These are phyloP conservation scores for Poeciliopsis turrubarensis DNA, from an alignment of 2,113 vertebrate genomes.

Conservation along the genomic window DNA sequence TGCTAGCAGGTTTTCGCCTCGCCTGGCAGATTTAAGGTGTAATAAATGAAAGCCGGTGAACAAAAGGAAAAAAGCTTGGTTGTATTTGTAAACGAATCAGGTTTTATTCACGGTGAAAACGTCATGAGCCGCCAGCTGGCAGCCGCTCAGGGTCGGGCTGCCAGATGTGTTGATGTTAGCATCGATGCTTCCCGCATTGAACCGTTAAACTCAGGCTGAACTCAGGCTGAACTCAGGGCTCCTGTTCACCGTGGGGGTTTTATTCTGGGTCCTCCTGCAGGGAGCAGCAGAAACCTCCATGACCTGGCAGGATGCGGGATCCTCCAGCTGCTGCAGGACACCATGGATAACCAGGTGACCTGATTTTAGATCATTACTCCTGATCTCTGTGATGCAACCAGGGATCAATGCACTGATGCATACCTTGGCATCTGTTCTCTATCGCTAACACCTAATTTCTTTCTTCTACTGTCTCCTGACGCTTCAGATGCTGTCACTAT, in stretches of 20 bases:
- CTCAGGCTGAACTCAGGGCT: background rate
- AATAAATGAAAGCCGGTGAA: background rate
- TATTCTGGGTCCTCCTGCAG: slow-evolving; percentile 37
- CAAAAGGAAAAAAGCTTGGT: background rate
- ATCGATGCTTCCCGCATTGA: slow-evolving; percentile 11
- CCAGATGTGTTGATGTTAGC: background rate
- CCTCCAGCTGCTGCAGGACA: slow-evolving; percentile 33
- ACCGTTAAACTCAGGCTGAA: background rate
- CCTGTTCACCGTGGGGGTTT: slow-evolving; percentile 33
- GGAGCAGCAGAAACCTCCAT: background rate
- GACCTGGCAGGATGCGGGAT: slow-evolving; percentile 27
- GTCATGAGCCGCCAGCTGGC: background rate
- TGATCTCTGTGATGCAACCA: background rate
- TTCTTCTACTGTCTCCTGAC: slow-evolving; percentile 49
- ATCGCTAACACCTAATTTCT: slow-evolving; percentile 50
- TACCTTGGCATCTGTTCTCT: slow-evolving; percentile 17
- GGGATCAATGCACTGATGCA: background rate
- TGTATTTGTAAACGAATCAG: slow-evolving; percentile 3
- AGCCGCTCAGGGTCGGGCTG: background rate
- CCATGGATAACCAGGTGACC: slow-evolving; percentile 66
- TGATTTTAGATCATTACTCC: slow-evolving; percentile 14
- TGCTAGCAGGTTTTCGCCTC: background rate
- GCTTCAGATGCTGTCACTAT: slow-evolving; percentile 57
- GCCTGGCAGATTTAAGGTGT: background rate
- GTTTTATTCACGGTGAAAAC: background rate